Evolutionary conservation across 2,113 vertebrate species (phyloP), one percentile per base, ranked within the genome.

Genomic region (Xenopus laevis): DNA sequence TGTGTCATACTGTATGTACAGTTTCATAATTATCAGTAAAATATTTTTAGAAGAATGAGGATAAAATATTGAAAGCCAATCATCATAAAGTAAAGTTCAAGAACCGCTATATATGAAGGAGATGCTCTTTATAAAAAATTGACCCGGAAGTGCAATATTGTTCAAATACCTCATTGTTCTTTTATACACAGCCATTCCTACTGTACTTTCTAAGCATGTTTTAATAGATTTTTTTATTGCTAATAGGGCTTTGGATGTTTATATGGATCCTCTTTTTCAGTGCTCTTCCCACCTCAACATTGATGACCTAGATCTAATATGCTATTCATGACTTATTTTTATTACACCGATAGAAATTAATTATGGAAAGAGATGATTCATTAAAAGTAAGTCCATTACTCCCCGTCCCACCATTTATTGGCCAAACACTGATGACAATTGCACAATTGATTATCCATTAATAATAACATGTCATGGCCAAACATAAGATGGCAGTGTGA

Each of bases 261-360:
- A 58, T 58, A 18, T 58, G 55, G 16, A 18, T 58, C 9, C 3
- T n/a, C 4, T 18, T 58, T 10, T 17, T 18, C n/a, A 57, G 1
- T 63, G 21, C 23, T 33, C 61, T 30, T 63, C 61, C 30, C 4
- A 2, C 17, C 61, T 23, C 61, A 40, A 12, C 27, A 16, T 13
- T 6, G 13, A 16, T 64, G 30, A 64, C 30, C 27, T 64, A n/a
- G n/a, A n/a, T n/a, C 30, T 64, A 15, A 27, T 64, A 64, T 17
- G 16, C 30, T 40, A 4, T 40, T 64, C 27, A 64, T 10, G 27
- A 17, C 13, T 64, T 15, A 20, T 30, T 27, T 64, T 40, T 33
- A 64, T 64, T 16, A 33, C 27, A 40, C 61, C 61, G 44, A 23
- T 64, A 64, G 27, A 64, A 40, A 64, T 64, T 13, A 64, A 64